phyloP scores from a whole-genome alignment of 2,113 vertebrate species.

The Oncorhynchus nerka region DNA sequence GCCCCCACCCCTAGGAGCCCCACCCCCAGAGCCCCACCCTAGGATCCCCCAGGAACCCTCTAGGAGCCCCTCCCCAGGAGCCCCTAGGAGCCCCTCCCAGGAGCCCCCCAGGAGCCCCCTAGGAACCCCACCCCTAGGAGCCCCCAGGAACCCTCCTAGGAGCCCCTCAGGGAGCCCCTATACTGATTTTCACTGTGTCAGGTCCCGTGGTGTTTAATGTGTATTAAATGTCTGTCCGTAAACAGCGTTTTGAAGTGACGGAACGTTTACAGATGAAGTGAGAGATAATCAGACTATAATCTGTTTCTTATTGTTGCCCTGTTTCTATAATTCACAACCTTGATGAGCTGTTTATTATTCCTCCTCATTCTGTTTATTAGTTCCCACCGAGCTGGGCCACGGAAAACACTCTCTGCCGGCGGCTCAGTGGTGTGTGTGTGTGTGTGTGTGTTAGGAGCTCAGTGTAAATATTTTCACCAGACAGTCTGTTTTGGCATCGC shows the following conservation, averaged over 20 bases:
- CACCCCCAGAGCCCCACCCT: no score
- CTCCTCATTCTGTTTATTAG: conserved; percentile 49
- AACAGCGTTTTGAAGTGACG: conserved; percentile 38
- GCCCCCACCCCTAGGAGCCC: no score
- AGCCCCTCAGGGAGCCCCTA: no score
- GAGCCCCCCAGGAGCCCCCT: no score
- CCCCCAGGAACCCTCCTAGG: no score
- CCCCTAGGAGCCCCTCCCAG: no score
- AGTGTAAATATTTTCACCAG: conserved; percentile 58
- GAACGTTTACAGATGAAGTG: conserved; percentile 38
- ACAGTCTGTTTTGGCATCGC: conserved; percentile 45
- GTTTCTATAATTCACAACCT: conserved; percentile 38
- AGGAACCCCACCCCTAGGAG: no score
- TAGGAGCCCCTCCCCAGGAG: no score
- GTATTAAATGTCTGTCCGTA: conserved; percentile 4
- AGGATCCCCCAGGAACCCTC: no score
- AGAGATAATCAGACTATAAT: conserved; percentile 54
- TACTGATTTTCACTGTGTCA: conserved; percentile 35
- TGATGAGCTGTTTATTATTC: conserved; percentile 68
- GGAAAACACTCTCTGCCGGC: neutral
- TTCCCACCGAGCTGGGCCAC: conserved; percentile 38
- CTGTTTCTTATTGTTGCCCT: conserved; percentile 44
- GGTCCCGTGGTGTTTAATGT: neutral
- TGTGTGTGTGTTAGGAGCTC: conserved; percentile 4
- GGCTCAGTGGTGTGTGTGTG: no score